Conservation (phyloP, 2,888 invertebrate genomes). For the Dysmachus trigonus region DNA sequence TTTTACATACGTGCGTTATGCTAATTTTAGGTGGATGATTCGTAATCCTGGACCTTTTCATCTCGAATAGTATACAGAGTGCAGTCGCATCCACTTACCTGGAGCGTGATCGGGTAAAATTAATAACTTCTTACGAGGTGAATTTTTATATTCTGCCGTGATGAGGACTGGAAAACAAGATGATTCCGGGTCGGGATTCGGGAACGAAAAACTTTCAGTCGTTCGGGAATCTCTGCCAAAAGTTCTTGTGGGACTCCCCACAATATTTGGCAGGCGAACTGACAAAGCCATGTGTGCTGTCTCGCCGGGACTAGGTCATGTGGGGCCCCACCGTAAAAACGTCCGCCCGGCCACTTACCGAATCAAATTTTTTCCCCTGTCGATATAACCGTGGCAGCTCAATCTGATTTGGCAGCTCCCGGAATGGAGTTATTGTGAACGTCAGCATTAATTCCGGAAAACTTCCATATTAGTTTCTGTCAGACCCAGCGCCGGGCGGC, state of each 20-base stretch:
- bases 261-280: conserved; percentile 5
- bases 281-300: conserved; percentile 18
- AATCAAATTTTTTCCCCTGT: conserved; percentile 8
- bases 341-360: background rate
- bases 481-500: conserved; percentile 1
- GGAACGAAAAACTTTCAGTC: background rate
- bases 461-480: conserved; percentile 31
- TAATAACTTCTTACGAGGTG: background rate
- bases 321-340: background rate
- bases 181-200: background rate
- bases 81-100: background rate
- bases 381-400: conserved; percentile 28
- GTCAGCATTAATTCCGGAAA: conserved; percentile 36
- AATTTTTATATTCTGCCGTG: background rate
- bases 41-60: background rate
- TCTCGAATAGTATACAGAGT: background rate
- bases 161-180: background rate
- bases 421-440: conserved; percentile 32
- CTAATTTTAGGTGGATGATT: too few species aligned
- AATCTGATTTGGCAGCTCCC: conserved; percentile 34
- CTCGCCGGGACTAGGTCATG: conserved; percentile 19
- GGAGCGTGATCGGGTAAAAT: background rate
- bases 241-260: background rate
- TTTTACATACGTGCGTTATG: too few species aligned
- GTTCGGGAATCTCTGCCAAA: background rate